A percentile compares a stretch with the other conserved stretches of the same genome.
These are phyloP conservation scores for Semaprochilodus insignis DNA, from an alignment of 2,797 vertebrate species.

Conservation along the genomic window DNA sequence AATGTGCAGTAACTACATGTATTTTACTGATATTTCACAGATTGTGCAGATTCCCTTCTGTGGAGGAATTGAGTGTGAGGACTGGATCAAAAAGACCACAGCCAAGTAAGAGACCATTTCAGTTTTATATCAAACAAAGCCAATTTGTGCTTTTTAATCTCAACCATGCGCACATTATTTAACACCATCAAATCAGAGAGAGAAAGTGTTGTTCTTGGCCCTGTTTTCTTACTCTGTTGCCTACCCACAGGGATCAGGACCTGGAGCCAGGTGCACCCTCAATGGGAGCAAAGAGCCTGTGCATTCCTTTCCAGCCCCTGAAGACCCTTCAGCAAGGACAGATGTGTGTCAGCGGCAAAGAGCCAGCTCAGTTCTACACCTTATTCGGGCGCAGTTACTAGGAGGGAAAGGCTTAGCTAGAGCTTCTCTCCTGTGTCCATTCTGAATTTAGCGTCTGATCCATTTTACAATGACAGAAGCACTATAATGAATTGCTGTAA, in stretches of 20 bases:
- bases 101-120: conserved; percentile 82
- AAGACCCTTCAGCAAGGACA: conserved; percentile 82
- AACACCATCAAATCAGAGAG: not conserved
- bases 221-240: conserved; percentile 1
- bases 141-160: not conserved
- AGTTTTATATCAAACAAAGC: not conserved
- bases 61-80: conserved; percentile 92
- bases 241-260: conserved; percentile 90
- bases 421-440: not conserved
- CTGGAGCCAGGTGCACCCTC: conserved; percentile 95
- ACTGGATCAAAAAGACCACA: conserved; percentile 98
- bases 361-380: conserved; percentile 92
- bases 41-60: conserved; percentile 98
- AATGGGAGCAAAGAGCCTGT: conserved; percentile 98
- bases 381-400: conserved; percentile 96
- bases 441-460: conserved; percentile 9
- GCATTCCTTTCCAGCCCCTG: conserved; percentile 94
- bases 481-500: conserved; percentile 19
- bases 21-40: conserved; percentile 67
- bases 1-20: not conserved
- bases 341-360: conserved; percentile 88
- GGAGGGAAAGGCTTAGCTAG: conserved; percentile 43
- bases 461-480: conserved; percentile 28
- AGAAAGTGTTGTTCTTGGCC: not conserved
- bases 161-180: not conserved